Evolutionary conservation across 2,113 vertebrate genomes (phyloP), one percentile per base, ranked within the genome.

Genomic region (Cheilinus undulatus): DNA sequence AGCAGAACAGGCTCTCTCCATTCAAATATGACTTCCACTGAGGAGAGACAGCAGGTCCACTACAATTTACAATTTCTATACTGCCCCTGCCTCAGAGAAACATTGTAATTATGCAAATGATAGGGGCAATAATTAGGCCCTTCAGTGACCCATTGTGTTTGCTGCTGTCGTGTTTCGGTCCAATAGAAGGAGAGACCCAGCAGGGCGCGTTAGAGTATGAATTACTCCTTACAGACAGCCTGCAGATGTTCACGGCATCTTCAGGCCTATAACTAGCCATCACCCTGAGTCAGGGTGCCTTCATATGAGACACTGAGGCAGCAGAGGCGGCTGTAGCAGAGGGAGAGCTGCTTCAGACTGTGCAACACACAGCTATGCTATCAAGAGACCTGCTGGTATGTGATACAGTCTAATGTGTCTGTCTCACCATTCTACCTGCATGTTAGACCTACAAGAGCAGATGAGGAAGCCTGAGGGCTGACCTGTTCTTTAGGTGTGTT

Each of bases 1-100:
- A 93, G 95, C 93, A 95, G 92, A 94, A 64, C 76, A 60, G 61
- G 63, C 86, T 82, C 77, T 51, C 54, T 96, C 96, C 95, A 95
- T 97, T 97, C 96, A 96, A 95, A 96, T 92, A 93, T 95, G 96
- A 97, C 95, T 97, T 95, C 78, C 83, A 81, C 79, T 57, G 51
- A 85, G 74, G 61, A 84, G 73, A 84, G 84, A 89, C 82, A 81
- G 82, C 75, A 69, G 84, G 89, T 93, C 89, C 90, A 92, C 89
- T 83, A 91, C 93, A 93, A 93, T 94, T 95, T 93, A 92, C 83
- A 89, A 91, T 94, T 92, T 93, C 86, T 92, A 92, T 93, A 93
- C 89, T 83, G 86, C 71, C 75, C 87, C 68, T 86, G 90, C 81
- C 65, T 78, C 42, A 51, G 77, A 87, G 86, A 90, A 92, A 92